Conservation (phyloP, 2,113 vertebrate genomes). For the Heteronetta atricapilla region DNA sequence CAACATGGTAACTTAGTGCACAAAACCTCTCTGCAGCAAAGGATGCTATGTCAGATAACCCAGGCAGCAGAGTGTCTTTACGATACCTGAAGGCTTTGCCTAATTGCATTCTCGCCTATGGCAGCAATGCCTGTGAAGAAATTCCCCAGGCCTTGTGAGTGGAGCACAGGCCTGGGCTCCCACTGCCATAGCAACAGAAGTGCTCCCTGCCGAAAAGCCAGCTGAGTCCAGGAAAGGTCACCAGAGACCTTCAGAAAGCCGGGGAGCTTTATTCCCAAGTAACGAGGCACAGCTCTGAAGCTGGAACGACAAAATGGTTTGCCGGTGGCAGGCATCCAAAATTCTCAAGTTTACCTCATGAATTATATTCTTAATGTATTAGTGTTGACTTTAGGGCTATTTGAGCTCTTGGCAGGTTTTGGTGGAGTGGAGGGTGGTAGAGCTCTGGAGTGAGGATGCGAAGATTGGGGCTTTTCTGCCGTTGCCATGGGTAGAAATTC, state of each 20-base stretch:
- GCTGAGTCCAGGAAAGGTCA: neutral
- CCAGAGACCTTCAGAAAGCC: neutral
- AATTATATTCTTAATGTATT: neutral
- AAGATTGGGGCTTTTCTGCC: neutral
- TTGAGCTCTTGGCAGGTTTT: neutral
- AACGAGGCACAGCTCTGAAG: neutral
- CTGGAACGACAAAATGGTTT: neutral
- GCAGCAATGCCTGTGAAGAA: neutral
- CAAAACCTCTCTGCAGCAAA: neutral
- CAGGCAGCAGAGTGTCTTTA: neutral
- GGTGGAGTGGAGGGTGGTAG: neutral
- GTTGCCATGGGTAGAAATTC: neutral
- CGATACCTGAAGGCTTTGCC: neutral
- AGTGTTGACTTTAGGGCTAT: neutral
- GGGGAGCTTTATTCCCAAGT: neutral
- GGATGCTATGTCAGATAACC: neutral
- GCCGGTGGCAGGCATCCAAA: neutral
- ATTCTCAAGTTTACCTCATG: neutral
- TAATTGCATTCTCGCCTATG: neutral
- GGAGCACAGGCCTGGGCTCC: neutral
- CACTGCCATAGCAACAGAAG: conserved; percentile 10
- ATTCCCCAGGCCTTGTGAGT: neutral
- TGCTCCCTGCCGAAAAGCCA: neutral
- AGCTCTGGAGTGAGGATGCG: neutral
- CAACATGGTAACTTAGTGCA: neutral